These are phyloP conservation scores for Scotopteryx bipunctaria DNA, from an alignment of 2,888 invertebrate species.

Conservation along the genomic window DNA sequence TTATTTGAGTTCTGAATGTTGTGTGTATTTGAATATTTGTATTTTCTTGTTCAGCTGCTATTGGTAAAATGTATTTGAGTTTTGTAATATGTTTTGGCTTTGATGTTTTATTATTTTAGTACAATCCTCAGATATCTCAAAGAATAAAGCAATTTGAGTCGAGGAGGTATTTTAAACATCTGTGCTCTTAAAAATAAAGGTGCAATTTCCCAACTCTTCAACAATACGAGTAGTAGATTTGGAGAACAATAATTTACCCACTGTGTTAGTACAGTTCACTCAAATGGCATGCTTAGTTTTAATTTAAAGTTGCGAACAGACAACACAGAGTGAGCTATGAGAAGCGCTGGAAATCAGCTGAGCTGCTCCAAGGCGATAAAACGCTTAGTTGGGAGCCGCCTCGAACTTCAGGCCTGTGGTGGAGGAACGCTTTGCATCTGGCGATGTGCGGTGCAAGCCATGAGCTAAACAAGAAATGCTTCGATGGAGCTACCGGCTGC, in stretches of 20 bases:
- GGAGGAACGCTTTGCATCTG: slow-evolving; percentile 32
- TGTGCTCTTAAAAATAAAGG: no score
- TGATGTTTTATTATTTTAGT: neutral
- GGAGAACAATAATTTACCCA: no score
- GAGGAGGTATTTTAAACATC: no score
- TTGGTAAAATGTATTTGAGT: neutral
- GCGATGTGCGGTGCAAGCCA: slow-evolving; percentile 21
- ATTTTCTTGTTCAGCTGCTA: slow-evolving; percentile 17
- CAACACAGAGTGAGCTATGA: slow-evolving; percentile 31
- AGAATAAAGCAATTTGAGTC: no score
- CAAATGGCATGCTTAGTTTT: slow-evolving; percentile 28
- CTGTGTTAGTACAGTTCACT: neutral
- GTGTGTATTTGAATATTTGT: slow-evolving; percentile 26
- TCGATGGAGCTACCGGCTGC: no score
- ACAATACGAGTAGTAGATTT: no score
- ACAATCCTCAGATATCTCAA: no score
- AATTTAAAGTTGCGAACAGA: slow-evolving; percentile 34
- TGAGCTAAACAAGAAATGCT: neutral
- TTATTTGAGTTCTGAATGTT: slow-evolving; percentile 22
- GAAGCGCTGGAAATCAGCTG: slow-evolving; percentile 38
- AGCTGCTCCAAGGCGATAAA: slow-evolving; percentile 73
- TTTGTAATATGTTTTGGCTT: slow-evolving; percentile 6
- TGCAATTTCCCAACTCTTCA: no score
- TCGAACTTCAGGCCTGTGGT: slow-evolving; percentile 52
- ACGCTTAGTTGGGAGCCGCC: slow-evolving; percentile 72